These are phyloP conservation scores for Apoda limacodes DNA, from an alignment of 2,888 invertebrate genomes.

Conservation along the genomic window DNA sequence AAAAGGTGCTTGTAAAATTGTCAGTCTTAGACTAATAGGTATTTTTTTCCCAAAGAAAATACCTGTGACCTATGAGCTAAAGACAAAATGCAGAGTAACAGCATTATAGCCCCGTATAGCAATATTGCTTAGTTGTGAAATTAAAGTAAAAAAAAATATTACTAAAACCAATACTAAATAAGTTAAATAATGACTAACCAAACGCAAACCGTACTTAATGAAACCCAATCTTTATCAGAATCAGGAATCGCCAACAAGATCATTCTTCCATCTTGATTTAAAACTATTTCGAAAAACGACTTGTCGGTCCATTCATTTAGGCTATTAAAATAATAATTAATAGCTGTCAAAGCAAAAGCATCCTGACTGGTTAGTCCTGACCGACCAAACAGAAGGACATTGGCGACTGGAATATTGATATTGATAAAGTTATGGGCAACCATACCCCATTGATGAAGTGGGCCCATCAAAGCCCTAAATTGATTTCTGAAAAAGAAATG, in stretches of 20 bases:
- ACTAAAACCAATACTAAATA: neutral
- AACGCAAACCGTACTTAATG: conserved; percentile 46
- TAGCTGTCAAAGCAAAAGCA: conserved; percentile 33
- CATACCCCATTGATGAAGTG: conserved; percentile 46
- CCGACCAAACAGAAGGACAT: conserved; percentile 35
- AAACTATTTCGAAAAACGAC: conserved; percentile 33
- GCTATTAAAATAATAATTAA: conserved; percentile 32
- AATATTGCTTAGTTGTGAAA: neutral
- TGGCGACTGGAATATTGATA: conserved; percentile 31
- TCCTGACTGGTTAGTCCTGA: conserved; percentile 32
- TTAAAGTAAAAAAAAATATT: neutral
- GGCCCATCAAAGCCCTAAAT: conserved; percentile 35
- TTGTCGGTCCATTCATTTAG: conserved; percentile 46
- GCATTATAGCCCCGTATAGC: neutral
- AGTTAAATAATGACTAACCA: conserved; percentile 48
- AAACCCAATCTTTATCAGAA: conserved; percentile 40
- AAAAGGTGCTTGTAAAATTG: too few relatives aligned
- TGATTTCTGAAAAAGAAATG: conserved; percentile 29
- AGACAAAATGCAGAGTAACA: too few relatives aligned
- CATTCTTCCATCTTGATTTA: conserved; percentile 38
- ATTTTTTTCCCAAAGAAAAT: too few relatives aligned
- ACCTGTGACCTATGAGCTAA: too few relatives aligned
- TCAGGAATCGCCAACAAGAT: conserved; percentile 48
- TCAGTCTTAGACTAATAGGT: too few relatives aligned
- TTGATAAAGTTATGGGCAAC: conserved; percentile 43